Percentiles rank a stretch among this genome's conserved stretches.
Evolutionary conservation across 2,797 vertebrate genomes (phyloP).

Genomic region (Rachycentron canadum): DNA sequence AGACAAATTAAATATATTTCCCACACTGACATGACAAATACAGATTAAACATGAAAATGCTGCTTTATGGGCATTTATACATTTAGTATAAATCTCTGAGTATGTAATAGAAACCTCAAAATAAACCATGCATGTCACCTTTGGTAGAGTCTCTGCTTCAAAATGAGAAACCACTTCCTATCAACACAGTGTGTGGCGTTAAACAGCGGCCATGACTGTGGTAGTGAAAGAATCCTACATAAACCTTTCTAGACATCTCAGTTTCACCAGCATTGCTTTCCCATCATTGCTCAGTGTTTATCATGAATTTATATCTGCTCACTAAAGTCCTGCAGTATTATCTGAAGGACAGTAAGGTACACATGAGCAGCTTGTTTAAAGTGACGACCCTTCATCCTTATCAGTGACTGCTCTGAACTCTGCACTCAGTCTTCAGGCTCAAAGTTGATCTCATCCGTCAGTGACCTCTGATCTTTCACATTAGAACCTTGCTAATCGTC

Average conservation of each 20-base stretch:
- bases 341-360: background rate
- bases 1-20: background rate
- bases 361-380: background rate
- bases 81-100: constrained; percentile 76
- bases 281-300: constrained; percentile 2
- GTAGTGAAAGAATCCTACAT: constrained; percentile 37
- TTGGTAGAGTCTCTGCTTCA: constrained; percentile 70
- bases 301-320: background rate
- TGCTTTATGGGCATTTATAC: background rate
- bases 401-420: background rate
- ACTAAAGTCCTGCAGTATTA: constrained; percentile 18
- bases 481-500: background rate
- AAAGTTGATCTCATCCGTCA: background rate
- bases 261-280: constrained; percentile 38
- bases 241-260: constrained; percentile 36
- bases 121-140: constrained; percentile 80
- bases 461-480: background rate
- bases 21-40: background rate
- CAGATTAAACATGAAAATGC: background rate
- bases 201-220: constrained; percentile 65
- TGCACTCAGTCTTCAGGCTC: background rate
- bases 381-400: background rate
- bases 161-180: constrained; percentile 77
- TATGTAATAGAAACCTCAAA: constrained; percentile 74
- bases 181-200: constrained; percentile 76